Evolutionary conservation across 2,888 invertebrate species (phyloP), one percentile per base, ranked within the genome.

Genomic region (Parthenolecanium corni): DNA sequence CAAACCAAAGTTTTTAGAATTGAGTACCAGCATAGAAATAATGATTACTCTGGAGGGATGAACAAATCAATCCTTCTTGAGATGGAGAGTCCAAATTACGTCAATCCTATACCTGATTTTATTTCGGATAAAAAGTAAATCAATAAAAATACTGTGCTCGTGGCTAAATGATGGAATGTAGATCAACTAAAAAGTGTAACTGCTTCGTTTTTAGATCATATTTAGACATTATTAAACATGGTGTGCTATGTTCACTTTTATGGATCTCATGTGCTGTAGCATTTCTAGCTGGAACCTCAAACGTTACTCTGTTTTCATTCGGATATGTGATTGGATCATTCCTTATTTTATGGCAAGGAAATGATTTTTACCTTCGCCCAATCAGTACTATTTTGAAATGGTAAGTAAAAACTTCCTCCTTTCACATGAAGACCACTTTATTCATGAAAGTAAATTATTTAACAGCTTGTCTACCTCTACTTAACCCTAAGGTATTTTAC

Each of bases 301-400:
- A 94, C 57, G 89, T 94, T 21, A 95, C 92, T 72, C 76, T 97
- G 36, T 91, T 97, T 76, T 94, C 95, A 0, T 79, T 97, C 74
- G 96, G 97, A 24, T 98, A 98, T 74, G 80, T 99, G 18, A 82
- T 95, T 62, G 91, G 94, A 2, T 91, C 96, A 0, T 97, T 98
- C 74, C 81, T 92, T 69, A 96, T 98, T 76, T 80, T 98, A 40
- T 99, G 98, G 98, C 92, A 92, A 75, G 98, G 98, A 38, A 92
- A 94, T 46, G 96, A 97, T 72, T 87, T 97, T 72, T 95, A 96
- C 73, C 78, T 96, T 56, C 81, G 90, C 69, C 93, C 95, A 0
- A 85, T 93, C 63, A 77, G 81, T 25, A 82, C 82, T 51, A 90
- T 95, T 67, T 75, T 92, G 18, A 82, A 80, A 73, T 84, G 86